Evolutionary conservation across 1,140 invertebrate species (phyloP), one percentile per base, ranked within the genome.

Genomic region (Drosophila pseudoobscura): DNA sequence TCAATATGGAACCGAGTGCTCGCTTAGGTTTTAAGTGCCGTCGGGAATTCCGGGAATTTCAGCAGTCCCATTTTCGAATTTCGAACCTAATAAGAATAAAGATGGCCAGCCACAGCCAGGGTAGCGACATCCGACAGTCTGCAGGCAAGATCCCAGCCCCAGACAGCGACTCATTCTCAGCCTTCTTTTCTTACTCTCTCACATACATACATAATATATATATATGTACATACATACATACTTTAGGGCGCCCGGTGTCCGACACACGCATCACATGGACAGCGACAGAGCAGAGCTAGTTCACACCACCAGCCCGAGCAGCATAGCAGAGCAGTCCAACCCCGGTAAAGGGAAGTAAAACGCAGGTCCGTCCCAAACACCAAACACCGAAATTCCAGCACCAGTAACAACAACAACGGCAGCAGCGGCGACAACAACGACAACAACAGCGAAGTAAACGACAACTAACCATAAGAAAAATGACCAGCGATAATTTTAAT

Each of bases 401-500:
- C 54, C 58, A 50, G 29, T 31, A 79, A 44, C 54, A 71, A 35
- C 41, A 58, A 55, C 43, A 53, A 13, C n/a, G 24, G 35, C 24
- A 61, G 26, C 13, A 46, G 17, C 20, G 58, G 51, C 3, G 29
- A 26, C 24, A 51, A 6, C 20, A 59, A 24, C 26, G 58, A 73
- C 56, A 73, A 72, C 64, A 75, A 68, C 80, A 69, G 70, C 75
- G 66, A 87, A 87, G 75, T 88, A 87, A 87, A 87, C 82, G 83
- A 88, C 83, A 87, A 88, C 82, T 87, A 87, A 83, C 75, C 84
- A 88, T 88, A 90, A 77, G 83, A 90, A 90, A 90, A 90, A 90
- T 90, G 87, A 90, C 89, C 88, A 88, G 70, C 88, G 88, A 90
- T 90, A 90, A 90, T 90, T 90, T 90, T 90, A 90, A 90, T 90